These are phyloP conservation scores for Dysmachus trigonus DNA, from an alignment of 2,888 invertebrate species.

Conservation along the genomic window DNA sequence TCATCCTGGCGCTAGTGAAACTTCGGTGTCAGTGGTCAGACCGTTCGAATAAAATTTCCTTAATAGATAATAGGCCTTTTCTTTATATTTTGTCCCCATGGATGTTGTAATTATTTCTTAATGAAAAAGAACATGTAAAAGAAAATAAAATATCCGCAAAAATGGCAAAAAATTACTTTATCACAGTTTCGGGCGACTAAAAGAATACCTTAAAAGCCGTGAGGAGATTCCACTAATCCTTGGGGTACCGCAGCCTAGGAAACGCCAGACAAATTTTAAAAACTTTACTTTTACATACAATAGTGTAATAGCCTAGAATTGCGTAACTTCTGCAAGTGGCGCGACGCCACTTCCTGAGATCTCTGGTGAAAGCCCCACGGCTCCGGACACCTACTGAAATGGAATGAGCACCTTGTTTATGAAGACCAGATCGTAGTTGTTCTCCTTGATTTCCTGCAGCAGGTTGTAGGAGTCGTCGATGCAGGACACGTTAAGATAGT, in stretches of 20 bases:
- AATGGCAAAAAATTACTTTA: no score
- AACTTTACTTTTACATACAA: background rate
- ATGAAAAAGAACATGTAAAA: background rate
- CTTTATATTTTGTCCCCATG: background rate
- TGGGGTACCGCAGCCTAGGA: background rate
- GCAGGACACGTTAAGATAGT: constrained; percentile 48
- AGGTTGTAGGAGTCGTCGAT: constrained; percentile 45
- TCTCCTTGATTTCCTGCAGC: constrained; percentile 45
- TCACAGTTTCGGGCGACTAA: no score
- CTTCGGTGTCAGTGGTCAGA: background rate
- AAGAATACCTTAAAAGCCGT: background rate
- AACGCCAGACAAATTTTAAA: background rate
- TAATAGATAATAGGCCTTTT: background rate
- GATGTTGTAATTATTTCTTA: no score
- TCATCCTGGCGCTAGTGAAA: constrained; percentile 13
- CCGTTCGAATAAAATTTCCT: background rate
- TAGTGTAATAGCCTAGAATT: background rate
- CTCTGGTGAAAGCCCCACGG: background rate
- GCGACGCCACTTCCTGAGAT: background rate
- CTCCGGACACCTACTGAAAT: constrained; percentile 1
- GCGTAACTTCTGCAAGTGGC: background rate
- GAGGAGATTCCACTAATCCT: background rate
- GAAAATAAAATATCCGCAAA: background rate
- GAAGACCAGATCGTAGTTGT: constrained; percentile 50
- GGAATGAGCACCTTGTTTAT: constrained; percentile 48